Evolutionary conservation across 1,140 invertebrate genomes (phyloP).

Genomic region (Cotesia chilonis): DNA sequence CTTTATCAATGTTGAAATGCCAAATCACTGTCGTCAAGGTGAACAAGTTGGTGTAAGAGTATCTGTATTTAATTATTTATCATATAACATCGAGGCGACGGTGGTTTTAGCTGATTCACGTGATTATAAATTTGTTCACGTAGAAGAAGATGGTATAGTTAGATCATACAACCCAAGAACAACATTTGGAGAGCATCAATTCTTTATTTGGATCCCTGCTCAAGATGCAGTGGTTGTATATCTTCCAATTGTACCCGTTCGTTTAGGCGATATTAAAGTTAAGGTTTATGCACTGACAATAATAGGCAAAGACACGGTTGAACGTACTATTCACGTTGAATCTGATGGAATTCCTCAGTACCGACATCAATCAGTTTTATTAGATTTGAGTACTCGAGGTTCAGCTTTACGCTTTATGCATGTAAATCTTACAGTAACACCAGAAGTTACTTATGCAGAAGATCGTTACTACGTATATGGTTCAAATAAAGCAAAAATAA

Average conservation of each 20-base stretch:
- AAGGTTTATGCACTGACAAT: constrained; percentile 85
- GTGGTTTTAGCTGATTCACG: constrained; percentile 86
- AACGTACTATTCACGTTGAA: constrained; percentile 79
- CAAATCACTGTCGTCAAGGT: constrained; percentile 81
- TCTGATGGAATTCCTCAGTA: constrained; percentile 93
- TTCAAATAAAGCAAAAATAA: constrained; percentile 87
- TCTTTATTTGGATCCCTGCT: constrained; percentile 86
- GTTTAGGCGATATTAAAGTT: constrained; percentile 82
- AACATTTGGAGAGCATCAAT: constrained; percentile 91
- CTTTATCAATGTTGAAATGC: constrained; percentile 96
- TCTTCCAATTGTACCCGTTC: constrained; percentile 87
- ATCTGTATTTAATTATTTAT: constrained; percentile 94
- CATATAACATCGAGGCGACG: constrained; percentile 81
- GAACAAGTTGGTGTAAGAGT: constrained; percentile 94
- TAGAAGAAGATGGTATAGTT: constrained; percentile 89
- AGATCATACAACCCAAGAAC: constrained; percentile 86
- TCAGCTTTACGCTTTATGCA: constrained; percentile 95
- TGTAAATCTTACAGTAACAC: constrained; percentile 91
- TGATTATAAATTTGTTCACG: constrained; percentile 94
- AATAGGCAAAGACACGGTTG: constrained; percentile 82
- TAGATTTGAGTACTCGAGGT: constrained; percentile 91
- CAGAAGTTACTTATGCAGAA: constrained; percentile 87
- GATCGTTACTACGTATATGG: constrained; percentile 94
- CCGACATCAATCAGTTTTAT: constrained; percentile 87
- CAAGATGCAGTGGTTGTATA: constrained; percentile 85